Base-by-base conservation (phyloP, 2,797 vertebrate genomes). In the Poeciliopsis gracilis region DNA sequence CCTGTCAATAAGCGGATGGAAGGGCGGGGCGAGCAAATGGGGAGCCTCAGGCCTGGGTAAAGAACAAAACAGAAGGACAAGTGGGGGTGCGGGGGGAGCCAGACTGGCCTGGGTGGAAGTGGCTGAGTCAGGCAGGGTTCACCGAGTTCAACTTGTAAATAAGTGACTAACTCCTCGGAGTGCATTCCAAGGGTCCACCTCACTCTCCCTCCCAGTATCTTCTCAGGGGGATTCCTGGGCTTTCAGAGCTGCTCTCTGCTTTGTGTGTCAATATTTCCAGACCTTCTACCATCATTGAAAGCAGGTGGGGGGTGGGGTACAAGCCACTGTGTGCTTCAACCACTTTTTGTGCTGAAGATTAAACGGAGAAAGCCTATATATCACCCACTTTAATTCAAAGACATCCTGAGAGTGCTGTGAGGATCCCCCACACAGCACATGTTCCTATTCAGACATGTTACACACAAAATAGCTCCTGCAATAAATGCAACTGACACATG, bases 111-210 rank as follows among this genome's bases (percentile, higher is more conserved):
- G 7, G 77, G 79, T 90, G 92, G 91, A 93, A 93, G 92, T 75
- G 46, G 95, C 94, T 94, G 86, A 95, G 88, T 96, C 95, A 95
- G 89, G 91, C 90, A 82, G 87, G 91, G 94, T 96, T 97, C 96
- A 95, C 93, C 49, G 89, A 95, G 95, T 95, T 94, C 90, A 92
- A 93, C 93, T 88, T 93, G 94, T 95, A 96, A 96, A 96, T 94
- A 95, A 97, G 91, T 93, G 95, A 95, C 82, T 91, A 92, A 95
- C 76, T 92, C 88, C 92, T 95, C 78, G 57, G 80, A 93, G 90
- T 91, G 88, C 95, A 96, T 96, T 96, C 95, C 94, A 95, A 90
- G 90, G 91, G 93, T 94, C 93, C 90, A 85, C 88, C 95, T 94
- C 91, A 90, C 85, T 92, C 90, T 82, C 85, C 90, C 92, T 91